Percentiles rank a stretch among this genome's conserved stretches.
These are phyloP conservation scores for Listronotus oregonensis DNA, from an alignment of 1,140 invertebrate genomes.

Conservation along the genomic window DNA sequence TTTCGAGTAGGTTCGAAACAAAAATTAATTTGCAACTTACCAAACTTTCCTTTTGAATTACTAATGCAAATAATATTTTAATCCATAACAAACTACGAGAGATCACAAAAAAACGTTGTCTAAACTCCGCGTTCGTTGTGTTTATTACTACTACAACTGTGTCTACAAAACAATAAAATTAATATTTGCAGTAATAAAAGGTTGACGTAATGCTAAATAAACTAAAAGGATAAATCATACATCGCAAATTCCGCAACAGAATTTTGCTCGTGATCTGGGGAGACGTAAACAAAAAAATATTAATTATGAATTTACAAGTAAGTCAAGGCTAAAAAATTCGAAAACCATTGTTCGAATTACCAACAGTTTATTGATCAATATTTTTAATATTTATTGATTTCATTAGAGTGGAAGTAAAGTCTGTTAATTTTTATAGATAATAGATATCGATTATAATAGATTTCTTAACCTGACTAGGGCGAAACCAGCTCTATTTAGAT, in stretches of 20 bases:
- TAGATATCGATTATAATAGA: too few relatives aligned
- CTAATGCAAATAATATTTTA: not conserved
- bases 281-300: not conserved
- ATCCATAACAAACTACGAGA: slow-evolving; percentile 3
- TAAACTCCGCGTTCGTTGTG: slow-evolving; percentile 13
- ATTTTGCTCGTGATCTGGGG: not conserved
- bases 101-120: slow-evolving; percentile 4
- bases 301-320: slow-evolving; percentile 1
- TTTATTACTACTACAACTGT: slow-evolving; percentile 17
- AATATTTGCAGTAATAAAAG: slow-evolving; percentile 22
- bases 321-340: not conserved
- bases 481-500: too few relatives aligned
- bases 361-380: too few relatives aligned
- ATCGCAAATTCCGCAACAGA: not conserved
- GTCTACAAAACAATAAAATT: slow-evolving; percentile 23
- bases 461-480: too few relatives aligned
- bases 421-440: too few relatives aligned
- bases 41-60: too few relatives aligned
- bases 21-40: too few relatives aligned
- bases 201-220: slow-evolving; percentile 27
- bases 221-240: slow-evolving; percentile 11
- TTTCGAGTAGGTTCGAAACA: too few relatives aligned
- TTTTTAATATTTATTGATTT: too few relatives aligned
- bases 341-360: too few relatives aligned
- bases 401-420: too few relatives aligned